phyloP scores from a whole-genome alignment of 2,888 invertebrate genomes.

The Pterostichus madidus region DNA sequence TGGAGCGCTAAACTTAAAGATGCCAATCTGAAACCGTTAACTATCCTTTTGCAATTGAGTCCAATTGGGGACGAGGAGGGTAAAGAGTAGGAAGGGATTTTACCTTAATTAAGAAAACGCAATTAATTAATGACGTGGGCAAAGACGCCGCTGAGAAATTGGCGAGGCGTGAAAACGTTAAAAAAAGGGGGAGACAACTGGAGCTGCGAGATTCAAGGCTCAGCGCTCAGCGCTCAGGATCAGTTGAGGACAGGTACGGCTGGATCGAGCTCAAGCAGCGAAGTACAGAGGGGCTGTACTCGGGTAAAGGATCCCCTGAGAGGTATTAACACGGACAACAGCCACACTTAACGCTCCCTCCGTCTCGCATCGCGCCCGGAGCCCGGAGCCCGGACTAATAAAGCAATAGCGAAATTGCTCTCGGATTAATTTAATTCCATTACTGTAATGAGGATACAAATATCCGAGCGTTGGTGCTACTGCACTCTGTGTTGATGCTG shows the following conservation, averaged over 20 bases:
- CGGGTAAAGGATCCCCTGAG: slow-evolving; percentile 75
- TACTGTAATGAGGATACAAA: slow-evolving; percentile 80
- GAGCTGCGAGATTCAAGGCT: slow-evolving; percentile 34
- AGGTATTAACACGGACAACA: slow-evolving; percentile 76
- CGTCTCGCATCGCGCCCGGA: slow-evolving; percentile 2
- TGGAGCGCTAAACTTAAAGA: neutral
- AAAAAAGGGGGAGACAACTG: slow-evolving; percentile 68
- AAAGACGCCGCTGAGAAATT: slow-evolving; percentile 73
- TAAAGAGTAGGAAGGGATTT: slow-evolving; percentile 69
- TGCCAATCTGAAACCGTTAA: slow-evolving; percentile 21
- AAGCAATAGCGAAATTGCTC: slow-evolving; percentile 75
- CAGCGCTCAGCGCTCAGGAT: slow-evolving; percentile 66
- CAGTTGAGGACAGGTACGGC: slow-evolving; percentile 22
- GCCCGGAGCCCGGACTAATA: slow-evolving; percentile 73
- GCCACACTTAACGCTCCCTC: slow-evolving; percentile 74
- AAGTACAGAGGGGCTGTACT: slow-evolving; percentile 59
- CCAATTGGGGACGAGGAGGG: slow-evolving; percentile 28
- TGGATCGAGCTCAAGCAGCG: neutral
- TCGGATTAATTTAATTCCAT: slow-evolving; percentile 80
- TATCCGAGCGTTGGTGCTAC: slow-evolving; percentile 71
- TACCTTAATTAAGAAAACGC: slow-evolving; percentile 73
- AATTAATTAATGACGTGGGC: slow-evolving; percentile 73
- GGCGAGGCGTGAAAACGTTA: slow-evolving; percentile 72
- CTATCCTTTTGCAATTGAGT: slow-evolving; percentile 55
- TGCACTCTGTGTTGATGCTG: slow-evolving; percentile 8